Conservation (phyloP, 1,140 invertebrate species). For the Asbolus verrucosus region DNA sequence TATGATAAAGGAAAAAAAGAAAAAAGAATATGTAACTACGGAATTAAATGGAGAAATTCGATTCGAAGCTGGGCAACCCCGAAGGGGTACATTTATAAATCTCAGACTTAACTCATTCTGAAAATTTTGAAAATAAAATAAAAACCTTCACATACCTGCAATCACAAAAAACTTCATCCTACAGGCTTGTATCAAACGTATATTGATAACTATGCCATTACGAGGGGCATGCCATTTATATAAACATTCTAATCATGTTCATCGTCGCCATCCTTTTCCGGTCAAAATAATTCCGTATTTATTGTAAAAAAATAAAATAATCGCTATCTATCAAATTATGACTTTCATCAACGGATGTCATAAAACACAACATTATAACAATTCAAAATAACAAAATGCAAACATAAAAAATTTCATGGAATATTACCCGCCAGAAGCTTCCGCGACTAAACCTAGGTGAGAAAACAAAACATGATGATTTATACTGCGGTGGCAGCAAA, state of each 20-base stretch:
- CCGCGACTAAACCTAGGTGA: neutral
- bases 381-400: neutral
- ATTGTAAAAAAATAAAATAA: neutral
- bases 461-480: neutral
- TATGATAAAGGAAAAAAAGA: no score
- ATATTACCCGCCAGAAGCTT: slow-evolving; percentile 6
- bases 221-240: no score
- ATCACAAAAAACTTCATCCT: slow-evolving; percentile 14
- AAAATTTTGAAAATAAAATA: no score
- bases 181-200: slow-evolving; percentile 9
- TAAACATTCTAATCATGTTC: slow-evolving; percentile 20
- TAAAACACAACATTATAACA: slow-evolving; percentile 6
- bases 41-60: no score
- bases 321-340: neutral
- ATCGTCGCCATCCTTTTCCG: slow-evolving; percentile 17
- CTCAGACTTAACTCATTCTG: no score
- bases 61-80: no score
- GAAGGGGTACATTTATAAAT: no score
- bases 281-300: slow-evolving; percentile 24
- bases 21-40: no score
- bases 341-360: neutral
- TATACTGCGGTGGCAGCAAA: neutral
- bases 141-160: slow-evolving; percentile 13
- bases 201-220: no score
- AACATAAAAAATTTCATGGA: neutral